Percentiles rank a stretch among this genome's conserved stretches.
Conservation (phyloP, 2,113 vertebrate genomes). For the Mormyrus lacerda region DNA sequence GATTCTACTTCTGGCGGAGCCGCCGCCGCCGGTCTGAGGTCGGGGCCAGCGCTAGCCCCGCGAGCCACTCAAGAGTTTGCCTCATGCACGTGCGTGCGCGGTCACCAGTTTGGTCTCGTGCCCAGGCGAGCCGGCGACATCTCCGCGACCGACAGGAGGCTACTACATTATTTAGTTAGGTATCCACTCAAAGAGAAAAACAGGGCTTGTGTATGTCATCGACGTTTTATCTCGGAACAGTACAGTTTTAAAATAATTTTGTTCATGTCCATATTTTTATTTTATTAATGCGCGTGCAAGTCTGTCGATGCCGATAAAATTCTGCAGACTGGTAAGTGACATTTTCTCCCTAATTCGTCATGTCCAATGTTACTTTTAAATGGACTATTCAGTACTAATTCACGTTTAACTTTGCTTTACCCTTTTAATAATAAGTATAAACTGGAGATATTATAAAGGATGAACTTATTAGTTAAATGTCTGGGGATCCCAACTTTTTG, state of each 20-base stretch:
- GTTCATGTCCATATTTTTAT: not conserved
- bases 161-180: too few species aligned
- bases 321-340: not conserved
- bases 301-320: not conserved
- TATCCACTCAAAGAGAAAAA: not conserved
- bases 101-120: not conserved
- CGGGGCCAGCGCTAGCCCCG: not conserved
- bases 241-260: not conserved
- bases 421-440: not conserved
- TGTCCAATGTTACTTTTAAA: not conserved
- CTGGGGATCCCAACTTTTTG: not conserved
- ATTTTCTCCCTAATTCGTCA: not conserved
- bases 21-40: not conserved
- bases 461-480: not conserved
- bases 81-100: not conserved
- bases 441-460: not conserved
- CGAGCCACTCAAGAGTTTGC: not conserved
- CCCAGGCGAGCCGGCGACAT: not conserved
- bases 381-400: not conserved
- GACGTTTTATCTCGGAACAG: not conserved
- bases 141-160: not conserved
- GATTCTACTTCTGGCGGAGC: not conserved
- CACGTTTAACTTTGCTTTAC: not conserved
- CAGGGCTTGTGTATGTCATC: not conserved
- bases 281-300: not conserved